phyloP scores from a whole-genome alignment of 2,888 invertebrate species.

The Acleris literana region DNA sequence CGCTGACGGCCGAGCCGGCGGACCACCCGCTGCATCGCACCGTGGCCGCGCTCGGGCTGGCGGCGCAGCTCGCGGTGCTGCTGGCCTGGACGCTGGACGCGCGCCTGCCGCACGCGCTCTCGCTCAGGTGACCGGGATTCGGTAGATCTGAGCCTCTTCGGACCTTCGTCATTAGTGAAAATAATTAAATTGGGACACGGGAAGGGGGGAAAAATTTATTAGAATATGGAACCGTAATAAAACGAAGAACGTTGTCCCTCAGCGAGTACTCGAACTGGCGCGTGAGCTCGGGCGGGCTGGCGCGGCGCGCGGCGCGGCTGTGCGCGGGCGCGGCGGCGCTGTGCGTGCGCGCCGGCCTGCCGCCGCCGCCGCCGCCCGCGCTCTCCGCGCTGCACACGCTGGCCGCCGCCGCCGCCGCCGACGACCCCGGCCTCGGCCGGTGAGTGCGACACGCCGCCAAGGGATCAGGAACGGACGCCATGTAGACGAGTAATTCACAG shows the following conservation, averaged over 20 bases:
- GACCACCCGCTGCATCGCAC: slow-evolving; percentile 85
- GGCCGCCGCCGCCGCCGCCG: slow-evolving; percentile 59
- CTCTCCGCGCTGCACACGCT: slow-evolving; percentile 83
- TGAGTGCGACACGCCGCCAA: no score
- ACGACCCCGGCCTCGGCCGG: slow-evolving; percentile 86
- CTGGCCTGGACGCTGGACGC: slow-evolving; percentile 93
- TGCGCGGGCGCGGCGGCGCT: slow-evolving; percentile 88
- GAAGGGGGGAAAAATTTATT: no score
- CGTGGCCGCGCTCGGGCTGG: slow-evolving; percentile 89
- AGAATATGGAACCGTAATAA: no score
- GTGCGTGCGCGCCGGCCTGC: slow-evolving; percentile 54
- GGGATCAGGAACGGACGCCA: no score
- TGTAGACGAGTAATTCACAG: no score
- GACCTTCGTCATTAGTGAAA: no score
- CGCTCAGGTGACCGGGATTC: slow-evolving; percentile 51
- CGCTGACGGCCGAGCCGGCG: slow-evolving; percentile 33
- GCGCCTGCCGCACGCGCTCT: slow-evolving; percentile 85
- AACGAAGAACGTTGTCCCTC: slow-evolving; percentile 33
- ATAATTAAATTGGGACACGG: no score
- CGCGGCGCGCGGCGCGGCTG: slow-evolving; percentile 88
- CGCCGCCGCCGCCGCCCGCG: slow-evolving; percentile 47
- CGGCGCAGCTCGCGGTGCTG: slow-evolving; percentile 92
- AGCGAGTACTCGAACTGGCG: slow-evolving; percentile 93
- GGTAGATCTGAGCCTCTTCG: no score
- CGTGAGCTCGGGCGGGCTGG: slow-evolving; percentile 86